Base-by-base conservation (phyloP, 1,140 invertebrate species). In the Hyphantria cunea region DNA sequence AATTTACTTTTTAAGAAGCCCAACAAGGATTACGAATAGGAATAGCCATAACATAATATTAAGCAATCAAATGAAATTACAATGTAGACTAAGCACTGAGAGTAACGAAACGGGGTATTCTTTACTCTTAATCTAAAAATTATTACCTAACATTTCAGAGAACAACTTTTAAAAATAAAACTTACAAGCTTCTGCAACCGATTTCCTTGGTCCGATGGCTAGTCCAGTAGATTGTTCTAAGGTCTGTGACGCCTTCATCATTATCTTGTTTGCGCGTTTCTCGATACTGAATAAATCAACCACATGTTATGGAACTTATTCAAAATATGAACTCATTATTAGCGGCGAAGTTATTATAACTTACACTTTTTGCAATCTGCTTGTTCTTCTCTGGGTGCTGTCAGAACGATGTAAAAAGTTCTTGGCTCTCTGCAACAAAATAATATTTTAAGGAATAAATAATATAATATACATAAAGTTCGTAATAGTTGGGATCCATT, bases 251-350 rank as follows among this genome's bases (percentile, higher is more conserved):
- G 96, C 97, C 77, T 95, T 96, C 76, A 96, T 89, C 70, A 98
- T 92, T 92, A 97, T 95, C 84, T 96, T 95, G 61, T 96, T 96
- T 0, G 97, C 97, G 81, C 97, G 96, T 70, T 96, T 96, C 74
- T 97, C 96, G 32, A 62, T 55, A 53, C 55, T 58, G 14, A 50
- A 54, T 9, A 13, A 48, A 53, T 0, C 11, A 15, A 55, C 17
- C 17, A 45, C 1, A 11, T 0, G 9, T 25, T 12, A 53, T 7
- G 7, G 2, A 39, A 39, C 0, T 39, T 10, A 7, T 39, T 10
- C n/a, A 39, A 39, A 10, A 39, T 39, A 39, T 7, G 7, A 39
- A 39, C n/a, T 34, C 6, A 39, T 7, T 39, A 10, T 39, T 39
- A 39, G 8, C 7, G 8, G 13, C 12, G 13, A 7, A 44, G 41